phyloP scores from a whole-genome alignment of 2,888 invertebrate genomes.

The Tenthredo amoena region DNA sequence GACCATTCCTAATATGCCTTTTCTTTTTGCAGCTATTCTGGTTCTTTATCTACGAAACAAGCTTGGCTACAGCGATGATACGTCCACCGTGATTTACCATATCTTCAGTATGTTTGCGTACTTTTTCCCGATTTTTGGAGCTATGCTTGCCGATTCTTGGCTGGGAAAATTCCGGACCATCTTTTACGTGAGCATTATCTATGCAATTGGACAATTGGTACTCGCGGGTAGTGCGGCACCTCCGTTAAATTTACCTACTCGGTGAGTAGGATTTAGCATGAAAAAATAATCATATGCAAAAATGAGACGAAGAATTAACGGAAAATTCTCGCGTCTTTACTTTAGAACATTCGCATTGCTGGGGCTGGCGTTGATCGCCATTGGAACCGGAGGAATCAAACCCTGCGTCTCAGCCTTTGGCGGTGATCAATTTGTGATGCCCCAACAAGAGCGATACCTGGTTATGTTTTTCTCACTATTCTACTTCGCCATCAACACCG shows the following conservation, averaged over 20 bases:
- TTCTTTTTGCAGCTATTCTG: conserved; percentile 88
- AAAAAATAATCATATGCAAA: background rate
- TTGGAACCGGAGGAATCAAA: conserved; percentile 97
- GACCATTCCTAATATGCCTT: background rate
- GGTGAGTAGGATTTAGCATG: conserved; percentile 74
- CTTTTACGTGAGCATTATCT: conserved; percentile 92
- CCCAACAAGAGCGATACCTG: conserved; percentile 89
- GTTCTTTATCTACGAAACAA: conserved; percentile 92
- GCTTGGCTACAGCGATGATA: conserved; percentile 85
- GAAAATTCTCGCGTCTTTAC: background rate
- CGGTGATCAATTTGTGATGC: conserved; percentile 94
- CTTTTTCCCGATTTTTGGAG: conserved; percentile 93
- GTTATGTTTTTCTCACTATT: conserved; percentile 95
- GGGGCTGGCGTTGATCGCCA: conserved; percentile 87
- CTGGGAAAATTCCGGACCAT: conserved; percentile 96
- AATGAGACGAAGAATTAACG: background rate
- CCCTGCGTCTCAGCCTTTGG: conserved; percentile 98
- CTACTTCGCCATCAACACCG: conserved; percentile 96
- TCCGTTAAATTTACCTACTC: conserved; percentile 81
- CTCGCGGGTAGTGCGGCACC: conserved; percentile 87
- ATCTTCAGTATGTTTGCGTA: conserved; percentile 93
- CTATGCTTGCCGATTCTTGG: conserved; percentile 95
- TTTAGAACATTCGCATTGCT: conserved; percentile 83
- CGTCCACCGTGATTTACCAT: conserved; percentile 93
- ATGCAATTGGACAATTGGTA: conserved; percentile 90